These are phyloP conservation scores for Cacoxenus indagator DNA, from an alignment of 2,888 invertebrate species.

Conservation along the genomic window DNA sequence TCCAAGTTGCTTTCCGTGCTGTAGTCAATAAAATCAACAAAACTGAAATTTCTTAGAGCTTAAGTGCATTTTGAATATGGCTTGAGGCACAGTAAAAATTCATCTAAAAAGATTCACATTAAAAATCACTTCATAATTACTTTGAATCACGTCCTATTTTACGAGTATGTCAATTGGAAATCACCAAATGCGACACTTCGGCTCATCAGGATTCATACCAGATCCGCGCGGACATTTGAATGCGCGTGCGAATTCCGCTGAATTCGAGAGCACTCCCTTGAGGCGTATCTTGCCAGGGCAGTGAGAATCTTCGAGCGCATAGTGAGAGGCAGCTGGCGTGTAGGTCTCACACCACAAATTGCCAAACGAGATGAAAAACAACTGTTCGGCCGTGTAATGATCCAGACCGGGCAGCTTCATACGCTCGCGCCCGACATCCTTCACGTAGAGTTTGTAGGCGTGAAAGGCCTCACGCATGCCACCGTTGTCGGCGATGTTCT, in stretches of 20 bases:
- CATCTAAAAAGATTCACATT: slow-evolving; percentile 2
- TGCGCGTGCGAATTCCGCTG: slow-evolving; percentile 78
- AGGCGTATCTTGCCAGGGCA: slow-evolving; percentile 81
- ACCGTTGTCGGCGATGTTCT: slow-evolving; percentile 89
- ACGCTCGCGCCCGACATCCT: slow-evolving; percentile 75
- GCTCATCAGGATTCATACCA: slow-evolving; percentile 73
- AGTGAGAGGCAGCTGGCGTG: slow-evolving; percentile 75
- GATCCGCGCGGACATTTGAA: slow-evolving; percentile 74
- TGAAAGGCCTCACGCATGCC: slow-evolving; percentile 81
- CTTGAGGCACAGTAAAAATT: slow-evolving; percentile 10
- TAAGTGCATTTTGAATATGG: background rate
- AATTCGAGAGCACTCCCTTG: slow-evolving; percentile 80
- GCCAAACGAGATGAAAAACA: slow-evolving; percentile 85
- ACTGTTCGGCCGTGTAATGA: slow-evolving; percentile 78
- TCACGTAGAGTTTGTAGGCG: slow-evolving; percentile 77
- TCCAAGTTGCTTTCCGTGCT: too few relatives aligned
- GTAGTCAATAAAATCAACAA: too few relatives aligned
- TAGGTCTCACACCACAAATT: slow-evolving; percentile 90
- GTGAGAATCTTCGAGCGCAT: slow-evolving; percentile 80
- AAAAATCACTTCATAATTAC: slow-evolving; percentile 13
- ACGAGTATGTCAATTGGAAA: background rate
- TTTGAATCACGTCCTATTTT: background rate
- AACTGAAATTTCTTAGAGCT: background rate
- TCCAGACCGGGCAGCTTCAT: slow-evolving; percentile 81
- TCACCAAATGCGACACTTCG: slow-evolving; percentile 74